Conservation (phyloP, 2,113 vertebrate genomes). For the Ploceus nigricollis region DNA sequence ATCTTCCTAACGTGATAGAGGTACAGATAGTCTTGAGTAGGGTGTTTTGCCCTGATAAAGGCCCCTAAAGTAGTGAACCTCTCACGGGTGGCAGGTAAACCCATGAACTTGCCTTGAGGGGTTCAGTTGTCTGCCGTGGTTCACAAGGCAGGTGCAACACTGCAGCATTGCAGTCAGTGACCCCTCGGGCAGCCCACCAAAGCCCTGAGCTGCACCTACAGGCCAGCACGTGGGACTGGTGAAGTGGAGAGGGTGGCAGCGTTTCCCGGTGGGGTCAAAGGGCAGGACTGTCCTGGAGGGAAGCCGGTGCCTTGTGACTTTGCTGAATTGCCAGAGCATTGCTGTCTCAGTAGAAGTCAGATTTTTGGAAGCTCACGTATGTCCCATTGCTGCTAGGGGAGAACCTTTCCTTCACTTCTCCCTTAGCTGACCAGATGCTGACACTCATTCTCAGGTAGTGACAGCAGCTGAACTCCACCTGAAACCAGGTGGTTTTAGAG, state of each 20-base stretch:
- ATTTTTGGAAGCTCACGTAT: neutral
- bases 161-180: neutral
- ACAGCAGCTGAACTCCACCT: neutral
- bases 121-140: rapidly evolving
- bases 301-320: neutral
- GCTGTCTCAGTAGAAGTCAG: neutral
- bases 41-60: neutral
- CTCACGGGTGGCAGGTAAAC: neutral
- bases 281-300: neutral
- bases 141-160: neutral
- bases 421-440: neutral
- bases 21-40: neutral
- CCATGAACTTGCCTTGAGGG: neutral
- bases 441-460: neutral
- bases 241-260: neutral
- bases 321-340: neutral
- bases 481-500: neutral
- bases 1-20: neutral
- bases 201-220: neutral
- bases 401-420: neutral
- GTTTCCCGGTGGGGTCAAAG: neutral
- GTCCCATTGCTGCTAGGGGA: neutral
- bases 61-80: neutral
- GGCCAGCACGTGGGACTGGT: neutral
- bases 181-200: neutral